phyloP scores from a whole-genome alignment of 2,888 invertebrate species.

The Branchellion lobata region DNA sequence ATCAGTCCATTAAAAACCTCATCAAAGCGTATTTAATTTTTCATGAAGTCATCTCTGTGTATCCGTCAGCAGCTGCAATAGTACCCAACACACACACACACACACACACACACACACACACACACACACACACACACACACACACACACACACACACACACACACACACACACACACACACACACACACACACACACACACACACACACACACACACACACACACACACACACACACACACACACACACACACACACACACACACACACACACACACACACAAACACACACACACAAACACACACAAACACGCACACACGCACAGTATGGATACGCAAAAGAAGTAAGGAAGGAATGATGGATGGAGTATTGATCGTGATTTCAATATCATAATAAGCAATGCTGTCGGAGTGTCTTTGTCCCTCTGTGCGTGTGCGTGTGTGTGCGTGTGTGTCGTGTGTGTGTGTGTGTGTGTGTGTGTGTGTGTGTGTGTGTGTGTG shows the following conservation, averaged over 20 bases:
- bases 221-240: constrained; percentile 35
- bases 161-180: constrained; percentile 36
- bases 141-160: constrained; percentile 36
- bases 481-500: too few species aligned
- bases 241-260: constrained; percentile 24
- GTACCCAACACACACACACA: not conserved
- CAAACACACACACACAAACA: constrained; percentile 14
- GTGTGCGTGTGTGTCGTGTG: too few species aligned
- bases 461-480: too few species aligned
- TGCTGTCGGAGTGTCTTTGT: too few species aligned
- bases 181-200: constrained; percentile 36
- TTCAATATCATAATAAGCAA: constrained; percentile 32
- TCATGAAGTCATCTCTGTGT: too few species aligned
- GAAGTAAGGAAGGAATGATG: constrained; percentile 1
- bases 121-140: constrained; percentile 34
- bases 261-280: constrained; percentile 20
- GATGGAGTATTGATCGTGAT: constrained; percentile 38
- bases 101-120: constrained; percentile 28
- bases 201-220: constrained; percentile 36
- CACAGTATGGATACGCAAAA: not conserved
- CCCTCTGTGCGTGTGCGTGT: too few species aligned
- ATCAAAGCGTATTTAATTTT: too few species aligned
- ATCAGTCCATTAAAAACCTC: not conserved
- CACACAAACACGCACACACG: constrained; percentile 9
- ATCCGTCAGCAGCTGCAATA: not conserved